Base-by-base conservation (phyloP, 2,797 vertebrate genomes). In the Cottoperca gobio region DNA sequence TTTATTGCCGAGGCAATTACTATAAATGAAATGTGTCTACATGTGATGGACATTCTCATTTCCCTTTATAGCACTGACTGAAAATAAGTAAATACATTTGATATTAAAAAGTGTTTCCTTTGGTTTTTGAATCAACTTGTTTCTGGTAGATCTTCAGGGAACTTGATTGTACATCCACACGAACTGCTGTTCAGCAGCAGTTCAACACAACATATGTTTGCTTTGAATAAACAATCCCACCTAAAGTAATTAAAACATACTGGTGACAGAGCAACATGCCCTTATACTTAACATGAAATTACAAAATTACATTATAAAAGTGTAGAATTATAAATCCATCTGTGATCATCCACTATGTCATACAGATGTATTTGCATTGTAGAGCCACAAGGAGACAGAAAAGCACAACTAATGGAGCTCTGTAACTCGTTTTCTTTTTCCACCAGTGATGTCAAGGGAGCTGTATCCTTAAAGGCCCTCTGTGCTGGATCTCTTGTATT, bases 311-410 rank as follows among this genome's bases (percentile, higher is more conserved):
- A 33, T 33, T 21, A 3, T 46, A 19, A 35, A 68, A 42, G 19
- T 40, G 11, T 12, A 3, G 6, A 11, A n/a, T 3, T 4, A 14
- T 45, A 60, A 45, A 33, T 60, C 10, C 2, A 14, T 40, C 1
- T 11, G 8, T 40, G 23, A 31, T 65, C 7, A 16, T 63, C 10
- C 3, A 53, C 7, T 12, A 1, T 33, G 7, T 19, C 3, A 10
- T 8, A 26, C 2, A 24, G n/a, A 12, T 83, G 81, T 21, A 50
- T 39, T 86, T 77, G 2, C 62, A 40, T 31, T 17, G 76, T 78
- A 3, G 23, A 57, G 40, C 86, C 89, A 89, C 78, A 75, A 23
- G 76, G 75, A 24, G 85, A 23, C 79, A 84, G 78, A 57, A 67
- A 23, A 79, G 50, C 5, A 10, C 8, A 53, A 40, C 5, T 54